phyloP scores from a whole-genome alignment of 2,888 invertebrate species.

The Protonemura montana region DNA sequence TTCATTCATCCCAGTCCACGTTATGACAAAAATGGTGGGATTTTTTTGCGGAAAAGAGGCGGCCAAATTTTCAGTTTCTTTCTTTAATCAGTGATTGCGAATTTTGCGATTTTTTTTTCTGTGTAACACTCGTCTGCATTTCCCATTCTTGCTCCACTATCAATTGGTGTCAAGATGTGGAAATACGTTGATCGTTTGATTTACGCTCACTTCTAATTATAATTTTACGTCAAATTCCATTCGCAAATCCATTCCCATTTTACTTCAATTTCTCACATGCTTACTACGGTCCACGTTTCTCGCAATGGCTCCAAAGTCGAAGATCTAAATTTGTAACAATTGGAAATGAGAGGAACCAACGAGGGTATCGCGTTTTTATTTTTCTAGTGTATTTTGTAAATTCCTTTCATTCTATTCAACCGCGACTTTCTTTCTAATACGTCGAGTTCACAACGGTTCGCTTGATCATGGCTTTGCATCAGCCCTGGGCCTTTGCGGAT shows the following conservation, averaged over 20 bases:
- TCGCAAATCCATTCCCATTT: background rate
- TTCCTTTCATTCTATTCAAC: background rate
- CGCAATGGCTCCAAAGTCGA: background rate
- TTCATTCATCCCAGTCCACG: background rate
- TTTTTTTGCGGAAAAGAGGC: background rate
- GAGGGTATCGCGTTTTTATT: background rate
- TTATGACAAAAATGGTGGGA: background rate
- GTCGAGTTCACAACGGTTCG: background rate
- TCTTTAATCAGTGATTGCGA: background rate
- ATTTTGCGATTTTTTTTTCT: background rate
- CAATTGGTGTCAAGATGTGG: conserved; percentile 7
- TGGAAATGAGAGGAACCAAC: background rate
- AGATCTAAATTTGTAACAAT: background rate
- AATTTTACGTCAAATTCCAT: background rate
- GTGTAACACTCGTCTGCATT: background rate
- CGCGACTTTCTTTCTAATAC: background rate
- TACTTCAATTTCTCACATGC: background rate
- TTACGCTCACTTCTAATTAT: background rate
- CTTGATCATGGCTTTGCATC: background rate
- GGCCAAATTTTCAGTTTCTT: background rate
- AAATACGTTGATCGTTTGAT: background rate
- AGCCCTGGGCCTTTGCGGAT: background rate
- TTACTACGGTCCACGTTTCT: background rate
- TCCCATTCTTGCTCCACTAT: background rate
- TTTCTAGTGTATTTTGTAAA: background rate